phyloP scores from a whole-genome alignment of 2,113 vertebrate species.

The Myxocyprinus asiaticus region DNA sequence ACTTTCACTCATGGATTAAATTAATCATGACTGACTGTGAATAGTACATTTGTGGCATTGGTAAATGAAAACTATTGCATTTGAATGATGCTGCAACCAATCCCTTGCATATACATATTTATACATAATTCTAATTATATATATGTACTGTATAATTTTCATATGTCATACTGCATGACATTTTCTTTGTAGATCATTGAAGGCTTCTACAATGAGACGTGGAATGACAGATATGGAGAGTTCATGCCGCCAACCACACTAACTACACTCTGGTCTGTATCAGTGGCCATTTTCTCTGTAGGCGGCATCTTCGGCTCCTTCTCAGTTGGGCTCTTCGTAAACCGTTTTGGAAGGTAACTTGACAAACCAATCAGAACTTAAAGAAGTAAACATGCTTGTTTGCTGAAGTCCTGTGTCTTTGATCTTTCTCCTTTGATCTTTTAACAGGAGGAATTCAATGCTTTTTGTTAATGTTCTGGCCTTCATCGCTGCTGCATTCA shows the following conservation, averaged over 20 bases:
- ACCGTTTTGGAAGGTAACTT: constrained; percentile 88
- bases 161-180: background rate
- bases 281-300: constrained; percentile 92
- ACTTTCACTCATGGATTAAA: too few species aligned
- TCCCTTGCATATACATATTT: too few species aligned
- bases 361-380: background rate
- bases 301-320: constrained; percentile 95
- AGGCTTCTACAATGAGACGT: constrained; percentile 89
- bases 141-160: too few species aligned
- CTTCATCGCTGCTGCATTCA: constrained; percentile 82
- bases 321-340: constrained; percentile 90
- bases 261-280: constrained; percentile 91
- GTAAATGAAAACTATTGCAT: too few species aligned
- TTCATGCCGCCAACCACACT: constrained; percentile 70
- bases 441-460: constrained; percentile 90
- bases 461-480: constrained; percentile 85
- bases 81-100: too few species aligned
- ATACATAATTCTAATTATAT: too few species aligned
- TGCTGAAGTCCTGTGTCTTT: background rate
- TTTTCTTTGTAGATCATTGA: constrained; percentile 83
- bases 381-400: too few species aligned
- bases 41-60: too few species aligned
- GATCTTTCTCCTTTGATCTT: background rate
- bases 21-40: too few species aligned
- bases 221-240: constrained; percentile 78